Conservation (phyloP, 2,888 invertebrate species). For the Volucella zonaria region DNA sequence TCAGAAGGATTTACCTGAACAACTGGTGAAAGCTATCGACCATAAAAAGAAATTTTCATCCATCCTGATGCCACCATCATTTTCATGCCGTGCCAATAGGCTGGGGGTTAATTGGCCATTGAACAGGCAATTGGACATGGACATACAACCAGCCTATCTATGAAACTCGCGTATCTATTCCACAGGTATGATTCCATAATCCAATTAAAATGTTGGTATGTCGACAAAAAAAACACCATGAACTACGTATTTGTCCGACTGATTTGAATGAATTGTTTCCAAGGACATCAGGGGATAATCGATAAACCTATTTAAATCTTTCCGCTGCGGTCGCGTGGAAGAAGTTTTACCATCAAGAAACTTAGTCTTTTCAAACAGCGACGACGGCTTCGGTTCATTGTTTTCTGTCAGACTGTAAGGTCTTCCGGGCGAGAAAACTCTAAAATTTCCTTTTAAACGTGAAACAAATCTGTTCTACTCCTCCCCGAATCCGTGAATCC, state of each 20-base stretch:
- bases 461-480: conserved; percentile 12
- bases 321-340: conserved; percentile 23
- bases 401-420: conserved; percentile 44
- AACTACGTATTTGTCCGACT: conserved; percentile 3
- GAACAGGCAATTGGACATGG: conserved; percentile 64
- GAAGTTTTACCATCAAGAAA: conserved; percentile 41
- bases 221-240: conserved; percentile 22
- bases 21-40: conserved; percentile 36
- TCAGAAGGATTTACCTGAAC: conserved; percentile 35
- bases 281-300: conserved; percentile 42
- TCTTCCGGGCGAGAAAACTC: conserved; percentile 50
- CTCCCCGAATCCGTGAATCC: not conserved
- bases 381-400: conserved; percentile 48
- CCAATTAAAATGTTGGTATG: conserved; percentile 65
- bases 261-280: not conserved
- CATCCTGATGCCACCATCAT: conserved; percentile 9
- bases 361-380: conserved; percentile 22
- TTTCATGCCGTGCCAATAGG: conserved; percentile 11
- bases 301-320: conserved; percentile 25
- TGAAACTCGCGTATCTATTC: conserved; percentile 39
- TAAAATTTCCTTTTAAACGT: conserved; percentile 47
- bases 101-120: conserved; percentile 61
- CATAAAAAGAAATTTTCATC: conserved; percentile 63
- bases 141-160: not conserved
- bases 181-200: conserved; percentile 60